Base-by-base conservation (phyloP, 2,113 vertebrate species). In the Nothoprocta pentlandii region DNA sequence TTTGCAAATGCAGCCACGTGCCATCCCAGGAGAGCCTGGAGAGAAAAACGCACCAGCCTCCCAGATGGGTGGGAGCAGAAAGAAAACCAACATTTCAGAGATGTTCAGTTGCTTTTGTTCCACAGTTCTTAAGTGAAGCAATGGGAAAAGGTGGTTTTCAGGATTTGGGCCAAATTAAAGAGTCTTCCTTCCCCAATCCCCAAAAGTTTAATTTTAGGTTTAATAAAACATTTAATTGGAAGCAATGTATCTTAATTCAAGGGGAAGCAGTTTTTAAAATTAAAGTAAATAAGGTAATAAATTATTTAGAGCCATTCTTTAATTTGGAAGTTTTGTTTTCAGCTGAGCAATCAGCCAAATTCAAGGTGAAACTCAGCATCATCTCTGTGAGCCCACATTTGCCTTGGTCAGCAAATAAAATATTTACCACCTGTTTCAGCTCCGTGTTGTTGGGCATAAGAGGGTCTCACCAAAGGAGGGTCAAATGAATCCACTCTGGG, bases 181-280 rank as follows among this genome's bases (percentile, higher is more conserved):
- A 93, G 71, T 74, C 78, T 56, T 84, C 63, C 63, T 95, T 94
- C 92, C 80, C 91, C 80, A 95, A 77, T 34, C 91, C 86, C 90
- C 80, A 69, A 90, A 96, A 95, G 58, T 96, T 96, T 96, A 96
- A 96, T 94, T 87, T 96, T 78, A 66, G 91, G 91, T 96, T 94
- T 96, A 96, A 96, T 96, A 94, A 96, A 96, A 96, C 94, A 96
- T 94, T 95, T 96, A 95, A 96, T 96, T 95, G 95, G 86, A 93
- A 94, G 74, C 74, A 84, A 94, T 96, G 64, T 71, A 96, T 96
- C 92, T 95, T 96, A 89, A 96, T 96, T 92, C 92, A 70, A 36
- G 13, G 42, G 70, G 25, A 95, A 92, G 70, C 58, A 58, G 91
- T 95, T 95, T 89, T 89, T 94, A 79, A 46, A 92, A 95, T 88